Evolutionary conservation across 2,888 invertebrate genomes (phyloP).

Genomic region (Acleris laterana): DNA sequence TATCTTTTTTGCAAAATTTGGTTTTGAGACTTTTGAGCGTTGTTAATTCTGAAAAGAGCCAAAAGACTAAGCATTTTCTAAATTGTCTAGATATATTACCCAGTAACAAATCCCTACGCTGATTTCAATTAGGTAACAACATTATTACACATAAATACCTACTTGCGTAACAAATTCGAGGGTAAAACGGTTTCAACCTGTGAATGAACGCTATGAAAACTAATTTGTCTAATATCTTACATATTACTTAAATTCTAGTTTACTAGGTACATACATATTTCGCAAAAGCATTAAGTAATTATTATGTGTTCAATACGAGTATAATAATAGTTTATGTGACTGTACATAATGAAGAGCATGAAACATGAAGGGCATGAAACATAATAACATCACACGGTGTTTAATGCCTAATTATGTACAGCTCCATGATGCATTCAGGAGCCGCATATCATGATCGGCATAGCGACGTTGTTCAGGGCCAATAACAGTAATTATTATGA

Average conservation of each 20-base stretch:
- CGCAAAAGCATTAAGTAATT: background rate
- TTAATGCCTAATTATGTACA: too few relatives aligned
- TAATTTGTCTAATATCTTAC: conserved; percentile 2
- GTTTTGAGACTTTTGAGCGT: too few relatives aligned
- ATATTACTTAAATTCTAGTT: conserved; percentile 9
- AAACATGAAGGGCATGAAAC: too few relatives aligned
- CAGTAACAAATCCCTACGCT: background rate
- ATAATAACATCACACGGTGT: too few relatives aligned
- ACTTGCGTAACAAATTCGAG: conserved; percentile 2
- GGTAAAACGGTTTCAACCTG: background rate
- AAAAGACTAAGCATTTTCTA: background rate
- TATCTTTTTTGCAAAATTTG: too few relatives aligned
- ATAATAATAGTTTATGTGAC: too few relatives aligned
- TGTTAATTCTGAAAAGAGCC: too few relatives aligned
- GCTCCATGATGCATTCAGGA: too few relatives aligned
- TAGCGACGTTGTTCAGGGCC: too few relatives aligned
- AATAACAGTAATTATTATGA: too few relatives aligned
- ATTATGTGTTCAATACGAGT: background rate
- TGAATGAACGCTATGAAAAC: background rate
- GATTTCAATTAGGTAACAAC: conserved; percentile 11
- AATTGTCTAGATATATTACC: background rate
- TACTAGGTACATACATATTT: background rate
- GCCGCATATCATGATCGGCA: too few relatives aligned
- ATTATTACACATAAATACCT: conserved; percentile 1
- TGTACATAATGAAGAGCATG: too few relatives aligned